Evolutionary conservation across 2,113 vertebrate genomes (phyloP).

Genomic region (Rhinolophus ferrumequinum): DNA sequence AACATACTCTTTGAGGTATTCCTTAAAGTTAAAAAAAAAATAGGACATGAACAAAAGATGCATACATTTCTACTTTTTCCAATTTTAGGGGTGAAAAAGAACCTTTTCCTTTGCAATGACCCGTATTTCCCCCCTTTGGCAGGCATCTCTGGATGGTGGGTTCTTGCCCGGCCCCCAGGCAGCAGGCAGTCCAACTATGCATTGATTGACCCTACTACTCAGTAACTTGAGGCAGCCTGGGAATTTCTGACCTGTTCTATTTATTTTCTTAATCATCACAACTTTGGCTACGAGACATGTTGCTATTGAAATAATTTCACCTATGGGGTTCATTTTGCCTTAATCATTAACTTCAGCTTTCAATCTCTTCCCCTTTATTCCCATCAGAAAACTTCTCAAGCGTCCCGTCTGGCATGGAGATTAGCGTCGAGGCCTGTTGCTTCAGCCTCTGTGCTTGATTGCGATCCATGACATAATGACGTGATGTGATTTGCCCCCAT

Average conservation of each 20-base stretch:
- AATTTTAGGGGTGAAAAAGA: background rate
- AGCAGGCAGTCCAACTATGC: background rate
- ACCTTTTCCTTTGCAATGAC: background rate
- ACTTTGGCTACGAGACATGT: conserved; percentile 52
- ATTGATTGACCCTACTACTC: background rate
- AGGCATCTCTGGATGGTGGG: background rate
- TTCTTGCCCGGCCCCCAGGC: background rate
- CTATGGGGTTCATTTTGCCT: conserved; percentile 62
- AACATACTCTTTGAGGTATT: background rate
- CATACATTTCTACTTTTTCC: background rate
- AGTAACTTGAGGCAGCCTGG: background rate
- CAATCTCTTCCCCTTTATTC: conserved; percentile 42
- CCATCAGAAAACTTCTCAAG: conserved; percentile 60
- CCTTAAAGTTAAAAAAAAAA: conserved; percentile 18
- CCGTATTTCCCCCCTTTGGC: too few species aligned
- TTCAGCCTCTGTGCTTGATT: conserved; percentile 28
- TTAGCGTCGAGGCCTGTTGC: background rate
- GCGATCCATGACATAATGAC: conserved; percentile 20
- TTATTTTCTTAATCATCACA: conserved; percentile 66
- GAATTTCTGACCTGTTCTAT: conserved; percentile 42
- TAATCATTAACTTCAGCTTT: conserved; percentile 66
- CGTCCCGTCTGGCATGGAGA: background rate
- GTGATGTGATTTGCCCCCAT: conserved; percentile 31
- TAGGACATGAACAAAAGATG: background rate
- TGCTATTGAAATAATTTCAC: conserved; percentile 63